phyloP scores from a whole-genome alignment of 2,113 vertebrate genomes.

The Damaliscus lunatus region DNA sequence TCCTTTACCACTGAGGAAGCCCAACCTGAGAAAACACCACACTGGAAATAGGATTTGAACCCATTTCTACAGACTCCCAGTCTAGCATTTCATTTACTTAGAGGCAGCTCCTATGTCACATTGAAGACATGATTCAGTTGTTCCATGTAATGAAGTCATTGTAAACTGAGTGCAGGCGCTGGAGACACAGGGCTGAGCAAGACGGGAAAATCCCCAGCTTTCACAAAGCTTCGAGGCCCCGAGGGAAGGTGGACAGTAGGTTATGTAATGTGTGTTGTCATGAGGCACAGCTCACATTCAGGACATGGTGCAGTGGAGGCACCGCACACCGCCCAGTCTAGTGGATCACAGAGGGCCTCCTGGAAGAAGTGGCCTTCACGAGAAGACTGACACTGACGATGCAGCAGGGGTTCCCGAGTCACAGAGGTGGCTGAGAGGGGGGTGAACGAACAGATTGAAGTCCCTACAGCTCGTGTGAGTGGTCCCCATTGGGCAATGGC shows the following conservation, averaged over 20 bases:
- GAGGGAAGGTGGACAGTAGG: not conserved
- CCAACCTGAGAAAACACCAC: not conserved
- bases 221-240: not conserved
- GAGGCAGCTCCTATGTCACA: not conserved
- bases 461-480: not conserved
- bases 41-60: not conserved
- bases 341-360: not conserved
- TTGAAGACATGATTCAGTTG: not conserved
- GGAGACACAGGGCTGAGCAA: not conserved
- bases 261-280: not conserved
- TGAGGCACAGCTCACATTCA: not conserved
- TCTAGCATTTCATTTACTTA: not conserved
- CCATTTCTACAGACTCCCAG: not conserved
- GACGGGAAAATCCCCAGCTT: not conserved
- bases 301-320: not conserved
- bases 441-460: not conserved
- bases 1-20: not conserved
- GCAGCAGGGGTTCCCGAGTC: not conserved
- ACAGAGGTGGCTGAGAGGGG: not conserved
- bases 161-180: not conserved
- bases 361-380: not conserved
- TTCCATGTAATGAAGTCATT: not conserved
- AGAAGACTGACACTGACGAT: not conserved
- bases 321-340: not conserved
- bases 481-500: not conserved